phyloP scores from a whole-genome alignment of 2,888 invertebrate species.

The Cheilosia urbana region DNA sequence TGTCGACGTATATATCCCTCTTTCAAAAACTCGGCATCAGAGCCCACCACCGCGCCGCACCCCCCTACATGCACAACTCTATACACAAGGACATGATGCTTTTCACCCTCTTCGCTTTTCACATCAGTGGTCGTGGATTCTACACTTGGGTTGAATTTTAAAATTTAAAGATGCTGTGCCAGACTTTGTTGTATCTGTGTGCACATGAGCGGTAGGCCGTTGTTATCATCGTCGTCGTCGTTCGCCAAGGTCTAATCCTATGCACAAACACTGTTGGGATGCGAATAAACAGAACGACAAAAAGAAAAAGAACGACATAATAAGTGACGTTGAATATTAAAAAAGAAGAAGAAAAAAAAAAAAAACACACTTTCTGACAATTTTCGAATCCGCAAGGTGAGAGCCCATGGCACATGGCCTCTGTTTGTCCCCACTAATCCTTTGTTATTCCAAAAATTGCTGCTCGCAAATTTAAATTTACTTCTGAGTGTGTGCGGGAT shows the following conservation, averaged over 20 bases:
- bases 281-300: slow-evolving; percentile 28
- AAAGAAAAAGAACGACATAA: slow-evolving; percentile 34
- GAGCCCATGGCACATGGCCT: slow-evolving; percentile 17
- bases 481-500: slow-evolving; percentile 1
- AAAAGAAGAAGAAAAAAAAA: neutral
- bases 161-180: slow-evolving; percentile 27
- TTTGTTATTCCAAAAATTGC: slow-evolving; percentile 42
- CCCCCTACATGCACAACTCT: neutral
- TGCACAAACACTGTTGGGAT: slow-evolving; percentile 51
- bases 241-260: slow-evolving; percentile 65
- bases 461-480: slow-evolving; percentile 48
- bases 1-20: slow-evolving; percentile 29
- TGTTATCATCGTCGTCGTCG: slow-evolving; percentile 17
- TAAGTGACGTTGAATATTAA: slow-evolving; percentile 33
- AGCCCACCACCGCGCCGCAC: neutral
- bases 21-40: slow-evolving; percentile 15
- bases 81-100: slow-evolving; percentile 28
- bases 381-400: slow-evolving; percentile 35
- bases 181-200: neutral
- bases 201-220: slow-evolving; percentile 17
- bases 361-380: slow-evolving; percentile 40
- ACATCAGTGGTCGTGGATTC: slow-evolving; percentile 7
- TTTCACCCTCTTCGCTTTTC: slow-evolving; percentile 10
- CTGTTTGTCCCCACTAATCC: slow-evolving; percentile 25
- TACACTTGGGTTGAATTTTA: slow-evolving; percentile 40